A percentile compares a stretch with the other conserved stretches of the same genome.
Conservation (phyloP, 2,888 invertebrate genomes). For the Mythimna ferrago region DNA sequence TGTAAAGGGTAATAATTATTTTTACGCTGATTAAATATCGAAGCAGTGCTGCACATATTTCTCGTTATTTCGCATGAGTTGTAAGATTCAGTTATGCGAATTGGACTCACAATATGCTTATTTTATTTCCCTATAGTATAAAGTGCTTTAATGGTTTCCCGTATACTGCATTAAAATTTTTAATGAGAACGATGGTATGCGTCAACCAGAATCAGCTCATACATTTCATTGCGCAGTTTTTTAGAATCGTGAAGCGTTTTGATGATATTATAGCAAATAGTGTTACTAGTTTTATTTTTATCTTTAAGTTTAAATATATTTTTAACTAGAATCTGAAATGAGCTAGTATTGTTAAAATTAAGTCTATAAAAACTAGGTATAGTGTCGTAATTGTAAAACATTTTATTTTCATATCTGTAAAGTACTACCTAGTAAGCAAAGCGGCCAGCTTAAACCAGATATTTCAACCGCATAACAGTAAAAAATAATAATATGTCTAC, state of each 20-base stretch:
- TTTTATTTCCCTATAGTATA: slow-evolving; percentile 26
- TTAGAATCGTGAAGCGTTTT: neutral
- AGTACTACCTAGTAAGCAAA: too few species aligned
- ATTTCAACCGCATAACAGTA: too few species aligned
- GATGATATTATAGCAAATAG: neutral
- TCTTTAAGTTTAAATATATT: too few species aligned
- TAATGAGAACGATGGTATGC: slow-evolving; percentile 15
- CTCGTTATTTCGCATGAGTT: slow-evolving; percentile 34
- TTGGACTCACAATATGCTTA: slow-evolving; percentile 6
- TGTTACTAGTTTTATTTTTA: neutral
- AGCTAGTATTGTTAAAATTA: too few species aligned
- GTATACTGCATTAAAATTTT: slow-evolving; percentile 27
- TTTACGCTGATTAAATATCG: slow-evolving; percentile 5
- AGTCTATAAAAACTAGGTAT: too few species aligned
- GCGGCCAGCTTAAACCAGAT: too few species aligned
- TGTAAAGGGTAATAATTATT: neutral
- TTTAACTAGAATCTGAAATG: too few species aligned
- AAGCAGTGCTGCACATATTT: neutral
- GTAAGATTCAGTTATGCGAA: slow-evolving; percentile 27
- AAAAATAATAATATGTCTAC: too few species aligned
- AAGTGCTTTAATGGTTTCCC: slow-evolving; percentile 13
- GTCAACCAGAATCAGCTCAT: slow-evolving; percentile 1
- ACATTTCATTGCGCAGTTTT: slow-evolving; percentile 1
- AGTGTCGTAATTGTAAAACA: too few species aligned
- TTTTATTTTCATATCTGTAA: too few species aligned